Conservation (phyloP, 1,140 invertebrate genomes). For the Aphelinus atriplicis region DNA sequence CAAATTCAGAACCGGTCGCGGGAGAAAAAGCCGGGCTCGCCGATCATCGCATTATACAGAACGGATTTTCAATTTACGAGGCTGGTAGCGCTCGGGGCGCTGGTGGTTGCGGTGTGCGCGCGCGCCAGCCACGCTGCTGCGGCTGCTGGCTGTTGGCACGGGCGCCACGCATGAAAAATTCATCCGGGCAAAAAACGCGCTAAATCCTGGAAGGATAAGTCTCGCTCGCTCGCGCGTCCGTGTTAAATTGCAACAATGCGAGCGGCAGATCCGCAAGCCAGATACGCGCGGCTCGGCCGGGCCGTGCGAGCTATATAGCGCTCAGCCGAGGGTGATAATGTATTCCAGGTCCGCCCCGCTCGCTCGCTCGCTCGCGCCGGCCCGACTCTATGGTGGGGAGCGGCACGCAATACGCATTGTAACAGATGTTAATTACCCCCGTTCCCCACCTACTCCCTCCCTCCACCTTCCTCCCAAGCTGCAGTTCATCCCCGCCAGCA, state of each 20-base stretch:
- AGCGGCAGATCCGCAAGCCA: slow-evolving; percentile 60
- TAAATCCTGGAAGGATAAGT: slow-evolving; percentile 36
- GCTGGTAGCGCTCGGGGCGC: slow-evolving; percentile 25
- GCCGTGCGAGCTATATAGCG: slow-evolving; percentile 47
- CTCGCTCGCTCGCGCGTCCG: slow-evolving; percentile 4
- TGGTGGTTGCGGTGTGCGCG: slow-evolving; percentile 36
- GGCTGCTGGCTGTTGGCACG: slow-evolving; percentile 6
- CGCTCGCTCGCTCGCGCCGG: not conserved
- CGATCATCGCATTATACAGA: slow-evolving; percentile 44
- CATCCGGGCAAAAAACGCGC: slow-evolving; percentile 1
- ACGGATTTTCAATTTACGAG: slow-evolving; percentile 47
- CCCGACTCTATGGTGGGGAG: slow-evolving; percentile 6
- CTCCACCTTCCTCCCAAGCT: not conserved
- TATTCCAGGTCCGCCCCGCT: slow-evolving; percentile 34
- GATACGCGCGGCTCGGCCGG: slow-evolving; percentile 41
- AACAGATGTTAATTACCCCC: slow-evolving; percentile 43
- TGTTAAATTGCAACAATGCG: slow-evolving; percentile 42
- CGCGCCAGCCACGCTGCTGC: slow-evolving; percentile 6
- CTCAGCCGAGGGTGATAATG: slow-evolving; percentile 36
- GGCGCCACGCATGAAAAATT: slow-evolving; percentile 36
- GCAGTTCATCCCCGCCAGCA: slow-evolving; percentile 9
- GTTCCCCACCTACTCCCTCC: not conserved
- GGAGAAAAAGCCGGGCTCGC: slow-evolving; percentile 21
- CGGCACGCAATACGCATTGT: slow-evolving; percentile 37
- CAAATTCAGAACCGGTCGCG: slow-evolving; percentile 36